These are phyloP conservation scores for Calameuta idolon DNA, from an alignment of 2,888 invertebrate species.

Conservation along the genomic window DNA sequence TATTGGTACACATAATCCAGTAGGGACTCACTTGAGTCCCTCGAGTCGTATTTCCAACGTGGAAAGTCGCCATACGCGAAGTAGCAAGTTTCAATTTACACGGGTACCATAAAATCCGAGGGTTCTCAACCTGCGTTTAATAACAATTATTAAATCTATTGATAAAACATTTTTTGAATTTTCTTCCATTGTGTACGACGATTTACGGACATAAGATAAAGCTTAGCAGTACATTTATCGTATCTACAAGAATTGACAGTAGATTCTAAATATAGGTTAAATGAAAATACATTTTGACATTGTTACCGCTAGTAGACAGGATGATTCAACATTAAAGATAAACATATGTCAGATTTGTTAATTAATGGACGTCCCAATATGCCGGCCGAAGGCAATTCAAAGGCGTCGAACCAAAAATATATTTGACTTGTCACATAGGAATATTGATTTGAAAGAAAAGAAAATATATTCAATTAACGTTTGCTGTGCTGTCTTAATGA, in stretches of 20 bases:
- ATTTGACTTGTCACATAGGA: neutral
- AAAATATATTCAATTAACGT: neutral
- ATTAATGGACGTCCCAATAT: neutral
- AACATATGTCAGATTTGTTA: neutral
- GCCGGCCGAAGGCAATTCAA: neutral
- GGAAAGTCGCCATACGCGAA: neutral
- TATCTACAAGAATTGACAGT: neutral
- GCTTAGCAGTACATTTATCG: neutral
- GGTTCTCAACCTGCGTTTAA: neutral
- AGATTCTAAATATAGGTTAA: neutral
- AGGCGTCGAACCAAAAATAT: neutral
- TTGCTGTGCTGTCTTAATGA: neutral
- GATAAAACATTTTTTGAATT: neutral
- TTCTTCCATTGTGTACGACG: neutral
- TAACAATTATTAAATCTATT: neutral
- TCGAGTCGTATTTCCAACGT: neutral
- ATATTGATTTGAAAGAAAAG: neutral
- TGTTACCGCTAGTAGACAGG: neutral
- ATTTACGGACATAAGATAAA: neutral
- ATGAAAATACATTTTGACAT: neutral
- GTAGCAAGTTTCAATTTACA: constrained; percentile 3
- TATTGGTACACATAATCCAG: neutral
- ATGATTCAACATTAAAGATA: neutral
- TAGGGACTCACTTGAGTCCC: neutral
- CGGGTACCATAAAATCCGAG: neutral